These are phyloP conservation scores for Pollicipes pollicipes DNA, from an alignment of 1,140 invertebrate genomes.

Conservation along the genomic window DNA sequence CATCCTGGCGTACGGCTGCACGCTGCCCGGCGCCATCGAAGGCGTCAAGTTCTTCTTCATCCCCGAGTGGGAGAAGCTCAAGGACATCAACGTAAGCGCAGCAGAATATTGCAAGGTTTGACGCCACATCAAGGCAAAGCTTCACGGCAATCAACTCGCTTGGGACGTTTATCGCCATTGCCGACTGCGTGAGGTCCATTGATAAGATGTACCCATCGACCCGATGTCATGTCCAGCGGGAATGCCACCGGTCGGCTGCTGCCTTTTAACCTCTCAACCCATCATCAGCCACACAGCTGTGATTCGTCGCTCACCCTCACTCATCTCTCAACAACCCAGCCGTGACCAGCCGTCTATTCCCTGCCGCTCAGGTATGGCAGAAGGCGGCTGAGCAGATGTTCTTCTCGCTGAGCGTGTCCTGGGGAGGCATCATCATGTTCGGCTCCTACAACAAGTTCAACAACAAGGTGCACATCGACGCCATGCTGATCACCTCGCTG, in stretches of 20 bases:
- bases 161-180: no score
- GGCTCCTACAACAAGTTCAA: slow-evolving; percentile 31
- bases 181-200: no score
- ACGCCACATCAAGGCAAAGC: no score
- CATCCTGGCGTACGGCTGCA: slow-evolving; percentile 27
- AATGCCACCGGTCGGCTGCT: no score
- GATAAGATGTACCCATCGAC: no score
- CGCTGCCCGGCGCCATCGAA: slow-evolving; percentile 30
- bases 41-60: slow-evolving; percentile 32
- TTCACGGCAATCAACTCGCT: no score
- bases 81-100: slow-evolving; percentile 38
- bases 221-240: no score
- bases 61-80: slow-evolving; percentile 42
- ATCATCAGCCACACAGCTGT: no score
- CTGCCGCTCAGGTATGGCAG: slow-evolving; percentile 25
- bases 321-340: no score
- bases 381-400: slow-evolving; percentile 33
- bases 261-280: no score
- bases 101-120: no score
- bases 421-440: slow-evolving; percentile 34
- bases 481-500: slow-evolving; percentile 26
- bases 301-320: no score
- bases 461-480: slow-evolving; percentile 30
- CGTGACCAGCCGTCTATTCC: neutral
- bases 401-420: slow-evolving; percentile 31